phyloP scores from a whole-genome alignment of 2,888 invertebrate species.

The Erpobdella octoculata region DNA sequence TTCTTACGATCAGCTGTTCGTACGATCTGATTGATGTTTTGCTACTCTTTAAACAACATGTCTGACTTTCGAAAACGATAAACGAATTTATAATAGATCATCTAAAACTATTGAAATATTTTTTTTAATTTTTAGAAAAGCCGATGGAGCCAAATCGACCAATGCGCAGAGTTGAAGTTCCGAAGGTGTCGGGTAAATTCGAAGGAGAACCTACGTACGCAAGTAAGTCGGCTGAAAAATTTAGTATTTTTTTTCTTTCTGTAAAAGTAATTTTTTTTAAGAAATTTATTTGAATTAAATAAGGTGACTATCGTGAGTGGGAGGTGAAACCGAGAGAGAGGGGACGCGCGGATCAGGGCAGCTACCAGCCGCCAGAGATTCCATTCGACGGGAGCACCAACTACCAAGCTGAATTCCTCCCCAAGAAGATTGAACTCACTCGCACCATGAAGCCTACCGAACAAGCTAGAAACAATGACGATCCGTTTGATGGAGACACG shows the following conservation, averaged over 20 bases:
- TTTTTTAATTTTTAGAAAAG: conserved; percentile 32
- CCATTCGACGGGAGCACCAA: conserved; percentile 49
- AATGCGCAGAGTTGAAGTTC: conserved; percentile 42
- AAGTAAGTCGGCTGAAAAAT: background rate
- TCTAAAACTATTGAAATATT: too few relatives aligned
- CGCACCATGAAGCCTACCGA: conserved; percentile 24
- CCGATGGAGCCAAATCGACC: conserved; percentile 40
- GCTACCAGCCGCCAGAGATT: conserved; percentile 42
- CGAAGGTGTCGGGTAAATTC: conserved; percentile 44
- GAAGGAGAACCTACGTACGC: conserved; percentile 51
- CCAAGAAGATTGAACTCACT: background rate
- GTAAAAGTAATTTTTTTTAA: too few relatives aligned
- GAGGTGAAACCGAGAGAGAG: conserved; percentile 39
- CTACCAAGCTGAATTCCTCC: conserved; percentile 45
- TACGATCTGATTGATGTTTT: background rate
- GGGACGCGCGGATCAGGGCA: conserved; percentile 8
- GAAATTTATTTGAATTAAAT: too few relatives aligned
- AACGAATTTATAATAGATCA: too few relatives aligned
- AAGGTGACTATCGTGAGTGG: conserved; percentile 40
- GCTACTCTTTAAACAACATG: background rate
- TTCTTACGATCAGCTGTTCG: background rate
- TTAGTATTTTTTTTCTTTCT: background rate
- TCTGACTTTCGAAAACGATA: background rate
- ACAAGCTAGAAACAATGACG: conserved; percentile 32
- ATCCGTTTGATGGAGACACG: conserved; percentile 48